Conservation (phyloP, 23 tunicate species). For the Clavelina lepadiformis region DNA sequence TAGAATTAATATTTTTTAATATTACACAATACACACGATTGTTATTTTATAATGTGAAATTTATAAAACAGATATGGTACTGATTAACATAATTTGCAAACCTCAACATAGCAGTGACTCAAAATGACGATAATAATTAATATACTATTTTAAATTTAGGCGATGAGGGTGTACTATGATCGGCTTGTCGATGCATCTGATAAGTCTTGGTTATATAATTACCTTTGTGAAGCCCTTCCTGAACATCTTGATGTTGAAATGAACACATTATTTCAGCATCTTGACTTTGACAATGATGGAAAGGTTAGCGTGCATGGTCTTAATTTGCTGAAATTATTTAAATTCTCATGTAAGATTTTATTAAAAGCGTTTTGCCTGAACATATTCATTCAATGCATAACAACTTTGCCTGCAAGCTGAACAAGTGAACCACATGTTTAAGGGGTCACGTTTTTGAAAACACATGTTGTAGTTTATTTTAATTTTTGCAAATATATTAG, state of each 20-base stretch:
- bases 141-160: constrained; percentile 33
- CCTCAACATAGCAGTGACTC: not conserved
- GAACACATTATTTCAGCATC: constrained; percentile 51
- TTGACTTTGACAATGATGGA: constrained; percentile 84
- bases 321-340: no score
- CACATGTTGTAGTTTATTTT: not conserved
- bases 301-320: no score
- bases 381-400: no score
- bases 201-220: constrained; percentile 74
- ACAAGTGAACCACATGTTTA: not conserved
- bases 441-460: not conserved
- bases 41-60: no score
- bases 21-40: no score
- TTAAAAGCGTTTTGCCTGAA: no score
- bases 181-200: constrained; percentile 86
- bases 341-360: no score
- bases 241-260: constrained; percentile 50
- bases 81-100: no score
- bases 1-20: no score
- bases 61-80: no score
- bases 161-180: constrained; percentile 96
- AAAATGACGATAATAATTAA: not conserved
- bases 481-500: not conserved
- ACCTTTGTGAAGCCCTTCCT: constrained; percentile 26
- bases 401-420: no score